Evolutionary conservation across 2,113 vertebrate species (phyloP).

Genomic region (Mastomys coucha): DNA sequence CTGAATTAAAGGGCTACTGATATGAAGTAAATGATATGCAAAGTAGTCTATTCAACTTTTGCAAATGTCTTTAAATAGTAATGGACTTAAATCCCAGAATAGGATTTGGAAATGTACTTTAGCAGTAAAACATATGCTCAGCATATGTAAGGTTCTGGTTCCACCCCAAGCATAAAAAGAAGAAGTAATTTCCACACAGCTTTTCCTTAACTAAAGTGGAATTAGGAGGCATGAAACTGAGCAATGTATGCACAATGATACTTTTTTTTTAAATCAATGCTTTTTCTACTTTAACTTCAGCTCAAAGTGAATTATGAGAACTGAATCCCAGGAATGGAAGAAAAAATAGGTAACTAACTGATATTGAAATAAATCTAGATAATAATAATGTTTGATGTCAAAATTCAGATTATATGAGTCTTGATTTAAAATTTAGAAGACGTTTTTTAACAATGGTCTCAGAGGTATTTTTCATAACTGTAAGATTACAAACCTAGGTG

Average conservation of each 20-base stretch:
- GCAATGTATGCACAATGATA: background rate
- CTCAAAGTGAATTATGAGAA: background rate
- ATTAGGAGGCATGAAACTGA: background rate
- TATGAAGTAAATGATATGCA: background rate
- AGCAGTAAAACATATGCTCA: background rate
- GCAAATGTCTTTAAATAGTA: conserved; percentile 20
- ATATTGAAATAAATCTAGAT: background rate
- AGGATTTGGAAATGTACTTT: no score
- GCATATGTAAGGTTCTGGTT: background rate
- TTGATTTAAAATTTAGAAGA: background rate
- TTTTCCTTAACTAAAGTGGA: background rate
- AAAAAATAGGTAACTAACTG: background rate
- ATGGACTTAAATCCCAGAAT: background rate
- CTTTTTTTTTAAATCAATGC: background rate
- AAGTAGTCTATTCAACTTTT: conserved; percentile 39
- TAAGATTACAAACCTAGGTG: background rate
- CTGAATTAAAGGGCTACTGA: background rate
- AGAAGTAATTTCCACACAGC: background rate
- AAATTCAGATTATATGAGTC: background rate
- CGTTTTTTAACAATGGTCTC: background rate
- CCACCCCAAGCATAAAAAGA: background rate
- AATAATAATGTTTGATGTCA: background rate
- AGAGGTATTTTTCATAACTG: background rate
- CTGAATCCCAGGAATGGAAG: background rate
- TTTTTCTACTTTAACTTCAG: background rate